Evolutionary conservation across 2,888 invertebrate species (phyloP), one percentile per base, ranked within the genome.

Genomic region (Cheilosia urbana): DNA sequence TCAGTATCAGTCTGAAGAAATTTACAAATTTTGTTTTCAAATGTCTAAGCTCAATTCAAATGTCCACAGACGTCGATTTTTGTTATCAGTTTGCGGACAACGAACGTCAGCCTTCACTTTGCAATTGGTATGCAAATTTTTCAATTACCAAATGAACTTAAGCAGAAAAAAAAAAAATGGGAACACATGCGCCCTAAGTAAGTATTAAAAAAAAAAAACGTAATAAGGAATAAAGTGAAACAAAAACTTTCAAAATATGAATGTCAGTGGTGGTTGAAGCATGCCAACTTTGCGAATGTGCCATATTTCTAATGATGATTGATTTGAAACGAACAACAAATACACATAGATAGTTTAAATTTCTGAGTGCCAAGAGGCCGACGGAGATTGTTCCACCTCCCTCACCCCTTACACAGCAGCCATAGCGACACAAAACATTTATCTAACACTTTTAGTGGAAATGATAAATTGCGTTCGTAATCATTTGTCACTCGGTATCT

Each of bases 391-490:
- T 53, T 73, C 27, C 58, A 34, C 53, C 58, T 15, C 15, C 60
- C 15, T 47, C 47, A 9, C 51, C 19, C 57, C 42, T 58, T 27
- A 21, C 47, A 83, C 17, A 69, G 9, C 13, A 58, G 62, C 45
- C 30, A 30, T 24, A 47, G 37, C 51, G 62, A 62, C 34, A 72
- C 6, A 47, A 42, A 27, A 34, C 51, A 63, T 58, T 69, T 55
- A 66, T 53, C 66, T 45, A 72, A 55, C 47, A 40, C 47, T 53
- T 60, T 78, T 13, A 58, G 71, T 72, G 17, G 40, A 71, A 79
- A 68, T 84, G 79, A 75, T 79, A 75, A 79, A 84, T 84, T 84
- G 58, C 53, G 37, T 68, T 51, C 34, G 49, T 17, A 79, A 75
- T 84, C 75, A 75, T 79, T 80, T 84, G 66, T 84, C 80, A 84